Base-by-base conservation (phyloP, 2,888 invertebrate species). In the Perizoma flavofasciatum region DNA sequence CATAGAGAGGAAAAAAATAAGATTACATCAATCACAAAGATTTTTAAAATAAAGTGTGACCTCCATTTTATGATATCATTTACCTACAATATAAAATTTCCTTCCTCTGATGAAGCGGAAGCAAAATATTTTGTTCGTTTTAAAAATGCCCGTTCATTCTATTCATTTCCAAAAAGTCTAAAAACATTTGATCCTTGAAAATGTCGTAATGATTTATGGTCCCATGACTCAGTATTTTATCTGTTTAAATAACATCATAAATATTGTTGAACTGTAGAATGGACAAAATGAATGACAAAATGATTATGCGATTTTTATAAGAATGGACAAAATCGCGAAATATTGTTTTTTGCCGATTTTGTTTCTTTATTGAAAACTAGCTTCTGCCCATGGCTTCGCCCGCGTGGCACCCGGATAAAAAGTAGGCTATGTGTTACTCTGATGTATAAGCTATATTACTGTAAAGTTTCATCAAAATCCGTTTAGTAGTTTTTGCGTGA, bases 131-230 rank as follows among this genome's bases (percentile, higher is more conserved):
- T 54, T 50, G 55, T 59, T 39, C 50, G 11, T 51, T 59, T 54
- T 10, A 60, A n/a, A n/a, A n/a, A 50, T 46, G 59, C 46, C 46
- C 4, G 44, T 44, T 49, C 52, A 37, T 57, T 51, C 41, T 8
- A 33, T 22, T 49, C 55, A 37, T 39, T 46, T 35, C 39, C 5
- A 22, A 33, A 39, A 33, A 52, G 58, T 50, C 46, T 49, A 45
- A 49, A 52, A 43, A 59, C 44, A 48, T 43, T 50, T 41, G 41
- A 52, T 54, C 59, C 65, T 68, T 59, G 58, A 53, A 67, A 59
- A 66, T 50, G 66, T 65, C 66, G 56, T 66, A 45, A 62, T 71
- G 70, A 70, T 71, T 69, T 67, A 70, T 71, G 64, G 51, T 53
- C 54, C 59, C 51, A 63, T 68, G 71, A 68, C 61, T 69, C 44